Evolutionary conservation across 2,797 vertebrate genomes (phyloP).

Genomic region (Acipenser transmontanus): DNA sequence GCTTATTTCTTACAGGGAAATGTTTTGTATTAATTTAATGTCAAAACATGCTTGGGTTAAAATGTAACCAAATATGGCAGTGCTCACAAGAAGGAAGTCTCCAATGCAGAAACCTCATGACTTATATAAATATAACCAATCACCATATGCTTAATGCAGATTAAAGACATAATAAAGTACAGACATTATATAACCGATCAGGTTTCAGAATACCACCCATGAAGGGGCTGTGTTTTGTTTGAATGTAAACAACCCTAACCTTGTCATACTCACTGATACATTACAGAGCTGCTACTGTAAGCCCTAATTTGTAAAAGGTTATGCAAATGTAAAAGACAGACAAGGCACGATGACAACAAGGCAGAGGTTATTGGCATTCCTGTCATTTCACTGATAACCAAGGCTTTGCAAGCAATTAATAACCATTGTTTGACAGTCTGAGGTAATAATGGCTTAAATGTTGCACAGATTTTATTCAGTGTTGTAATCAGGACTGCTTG

Average conservation of each 20-base stretch:
- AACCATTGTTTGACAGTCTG: neutral
- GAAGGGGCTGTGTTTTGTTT: neutral
- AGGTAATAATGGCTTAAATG: too few relatives aligned
- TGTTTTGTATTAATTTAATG: neutral
- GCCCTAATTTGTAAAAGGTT: neutral
- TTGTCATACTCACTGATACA: neutral
- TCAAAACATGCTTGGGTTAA: neutral
- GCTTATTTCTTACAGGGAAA: neutral
- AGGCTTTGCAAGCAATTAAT: neutral
- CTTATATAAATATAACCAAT: neutral
- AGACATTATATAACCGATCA: neutral
- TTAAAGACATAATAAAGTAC: neutral
- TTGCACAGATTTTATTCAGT: too few relatives aligned
- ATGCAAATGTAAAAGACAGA: neutral
- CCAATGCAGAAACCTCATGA: neutral
- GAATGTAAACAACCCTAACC: constrained; percentile 1
- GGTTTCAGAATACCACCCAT: neutral
- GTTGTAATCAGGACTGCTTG: too few relatives aligned
- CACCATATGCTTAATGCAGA: neutral
- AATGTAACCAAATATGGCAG: neutral
- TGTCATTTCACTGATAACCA: neutral
- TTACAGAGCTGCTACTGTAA: constrained; percentile 3
- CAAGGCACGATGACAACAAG: neutral
- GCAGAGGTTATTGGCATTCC: neutral
- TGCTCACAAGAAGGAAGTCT: constrained; percentile 1